These are phyloP conservation scores for Torymus auratus DNA, from an alignment of 2,888 invertebrate species.

Conservation along the genomic window DNA sequence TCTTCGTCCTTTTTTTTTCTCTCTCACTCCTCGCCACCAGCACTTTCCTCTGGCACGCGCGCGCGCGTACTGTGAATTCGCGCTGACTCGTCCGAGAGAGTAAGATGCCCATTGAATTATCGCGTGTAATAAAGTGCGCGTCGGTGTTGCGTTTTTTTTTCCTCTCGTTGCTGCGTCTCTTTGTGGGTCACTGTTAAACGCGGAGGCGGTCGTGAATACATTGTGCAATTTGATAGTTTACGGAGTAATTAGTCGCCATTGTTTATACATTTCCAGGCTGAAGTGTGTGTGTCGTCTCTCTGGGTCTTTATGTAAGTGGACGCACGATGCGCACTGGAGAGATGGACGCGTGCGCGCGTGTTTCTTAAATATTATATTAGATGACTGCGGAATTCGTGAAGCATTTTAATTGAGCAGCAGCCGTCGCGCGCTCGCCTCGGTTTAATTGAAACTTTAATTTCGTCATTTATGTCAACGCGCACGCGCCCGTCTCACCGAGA, in stretches of 20 bases:
- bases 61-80: neutral
- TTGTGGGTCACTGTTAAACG: constrained; percentile 33
- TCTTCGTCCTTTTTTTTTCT: constrained; percentile 6
- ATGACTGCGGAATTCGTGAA: neutral
- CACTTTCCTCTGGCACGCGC: constrained; percentile 11
- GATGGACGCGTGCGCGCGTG: neutral
- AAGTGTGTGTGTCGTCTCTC: too few species aligned
- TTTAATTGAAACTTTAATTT: constrained; percentile 1
- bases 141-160: neutral
- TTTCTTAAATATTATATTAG: constrained; percentile 12
- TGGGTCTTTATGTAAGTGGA: constrained; percentile 4
- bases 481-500: too few species aligned
- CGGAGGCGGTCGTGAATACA: neutral
- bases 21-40: neutral
- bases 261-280: constrained; percentile 11
- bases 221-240: constrained; percentile 32
- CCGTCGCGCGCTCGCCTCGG: neutral
- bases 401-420: constrained; percentile 25
- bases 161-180: neutral
- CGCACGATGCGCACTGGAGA: neutral
- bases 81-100: constrained; percentile 3
- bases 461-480: neutral
- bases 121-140: constrained; percentile 13
- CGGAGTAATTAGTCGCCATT: constrained; percentile 34
- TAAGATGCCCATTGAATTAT: constrained; percentile 35